Percentiles rank a stretch among this genome's conserved stretches.
These are phyloP conservation scores for Helicoverpa armigera DNA, from an alignment of 1,140 invertebrate species.

Conservation along the genomic window DNA sequence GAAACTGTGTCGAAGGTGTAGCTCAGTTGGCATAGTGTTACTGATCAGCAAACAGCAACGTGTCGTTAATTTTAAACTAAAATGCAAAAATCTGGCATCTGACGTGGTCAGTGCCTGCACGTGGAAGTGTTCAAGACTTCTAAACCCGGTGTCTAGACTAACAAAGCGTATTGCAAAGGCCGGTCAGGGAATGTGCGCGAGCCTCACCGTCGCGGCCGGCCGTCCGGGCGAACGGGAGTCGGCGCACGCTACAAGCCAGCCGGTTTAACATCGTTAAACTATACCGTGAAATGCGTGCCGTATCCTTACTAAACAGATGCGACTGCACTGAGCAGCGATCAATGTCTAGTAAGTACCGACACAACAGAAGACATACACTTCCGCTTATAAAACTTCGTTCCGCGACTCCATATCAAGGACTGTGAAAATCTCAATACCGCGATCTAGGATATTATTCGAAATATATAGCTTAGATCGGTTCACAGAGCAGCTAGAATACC, in stretches of 20 bases:
- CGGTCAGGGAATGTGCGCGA: conserved; percentile 51
- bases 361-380: conserved; percentile 62
- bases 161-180: conserved; percentile 50
- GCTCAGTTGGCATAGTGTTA: conserved; percentile 17
- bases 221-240: conserved; percentile 49
- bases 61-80: not conserved
- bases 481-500: not conserved
- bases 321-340: conserved; percentile 63
- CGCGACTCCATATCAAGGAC: conserved; percentile 2
- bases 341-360: conserved; percentile 72
- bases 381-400: not conserved
- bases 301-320: conserved; percentile 59
- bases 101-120: conserved; percentile 48
- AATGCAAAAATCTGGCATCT: conserved; percentile 43
- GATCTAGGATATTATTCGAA: not conserved
- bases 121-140: conserved; percentile 51
- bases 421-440: conserved; percentile 25
- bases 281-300: conserved; percentile 52
- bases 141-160: conserved; percentile 52
- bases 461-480: not conserved
- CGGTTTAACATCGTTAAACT: conserved; percentile 57
- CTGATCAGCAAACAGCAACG: not conserved
- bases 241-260: conserved; percentile 49
- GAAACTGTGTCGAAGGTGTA: conserved; percentile 43
- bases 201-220: conserved; percentile 50